Percentiles rank a stretch among this genome's conserved stretches.
These are phyloP conservation scores for Aphodius sticticus DNA, from an alignment of 2,888 invertebrate species.

Conservation along the genomic window DNA sequence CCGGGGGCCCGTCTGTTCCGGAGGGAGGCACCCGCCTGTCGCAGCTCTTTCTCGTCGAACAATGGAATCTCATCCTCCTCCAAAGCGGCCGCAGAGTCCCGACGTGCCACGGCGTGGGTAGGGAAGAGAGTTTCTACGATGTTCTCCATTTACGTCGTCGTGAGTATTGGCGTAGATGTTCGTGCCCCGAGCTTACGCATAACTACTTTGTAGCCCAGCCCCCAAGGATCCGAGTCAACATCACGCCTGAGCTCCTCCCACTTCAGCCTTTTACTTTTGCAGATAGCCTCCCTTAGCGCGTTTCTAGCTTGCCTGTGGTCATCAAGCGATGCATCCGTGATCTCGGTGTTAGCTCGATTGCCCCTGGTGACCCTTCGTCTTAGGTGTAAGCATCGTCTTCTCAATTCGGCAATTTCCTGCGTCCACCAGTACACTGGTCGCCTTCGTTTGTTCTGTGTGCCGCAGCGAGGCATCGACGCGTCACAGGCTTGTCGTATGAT, in stretches of 20 bases:
- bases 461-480: too few relatives aligned
- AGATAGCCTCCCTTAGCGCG: slow-evolving; percentile 18
- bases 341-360: background rate
- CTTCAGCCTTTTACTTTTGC: slow-evolving; percentile 18
- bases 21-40: background rate
- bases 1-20: slow-evolving; percentile 23
- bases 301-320: background rate
- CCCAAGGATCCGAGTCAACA: slow-evolving; percentile 27
- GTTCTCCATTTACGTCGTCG: background rate
- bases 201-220: slow-evolving; percentile 23
- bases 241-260: slow-evolving; percentile 23
- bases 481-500: too few relatives aligned
- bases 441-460: too few relatives aligned
- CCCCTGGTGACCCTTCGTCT: slow-evolving; percentile 24
- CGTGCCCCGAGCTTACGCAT: slow-evolving; percentile 11
- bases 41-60: background rate
- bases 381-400: slow-evolving; percentile 20
- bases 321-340: slow-evolving; percentile 10
- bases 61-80: too few relatives aligned
- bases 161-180: background rate
- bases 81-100: slow-evolving; percentile 4
- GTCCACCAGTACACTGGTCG: slow-evolving; percentile 32
- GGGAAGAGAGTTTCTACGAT: slow-evolving; percentile 14
- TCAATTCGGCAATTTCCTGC: slow-evolving; percentile 27
- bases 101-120: background rate